phyloP scores from a whole-genome alignment of 2,797 vertebrate species.

The Melanotaenia nigrans region DNA sequence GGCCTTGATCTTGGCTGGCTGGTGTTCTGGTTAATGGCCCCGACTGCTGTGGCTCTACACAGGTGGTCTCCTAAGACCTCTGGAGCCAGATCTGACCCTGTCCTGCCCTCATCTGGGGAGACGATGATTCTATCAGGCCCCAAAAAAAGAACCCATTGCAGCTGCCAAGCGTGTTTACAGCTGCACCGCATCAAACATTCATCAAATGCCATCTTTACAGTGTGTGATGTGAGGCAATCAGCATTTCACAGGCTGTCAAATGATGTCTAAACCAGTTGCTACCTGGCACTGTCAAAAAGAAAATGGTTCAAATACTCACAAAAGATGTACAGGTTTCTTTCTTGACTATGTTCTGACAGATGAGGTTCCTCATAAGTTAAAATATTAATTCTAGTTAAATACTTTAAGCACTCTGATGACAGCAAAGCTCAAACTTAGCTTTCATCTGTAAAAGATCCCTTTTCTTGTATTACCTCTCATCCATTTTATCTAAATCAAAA shows the following conservation, averaged over 20 bases:
- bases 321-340: slow-evolving; percentile 77
- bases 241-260: slow-evolving; percentile 88
- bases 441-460: slow-evolving; percentile 83
- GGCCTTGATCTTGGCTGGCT: slow-evolving; percentile 71
- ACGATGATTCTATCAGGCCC: slow-evolving; percentile 70
- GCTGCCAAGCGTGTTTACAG: slow-evolving; percentile 87
- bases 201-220: slow-evolving; percentile 87
- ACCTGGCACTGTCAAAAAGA: slow-evolving; percentile 84
- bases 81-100: slow-evolving; percentile 76
- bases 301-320: slow-evolving; percentile 71
- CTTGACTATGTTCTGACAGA: slow-evolving; percentile 79
- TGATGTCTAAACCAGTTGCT: slow-evolving; percentile 82
- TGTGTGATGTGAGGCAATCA: slow-evolving; percentile 88
- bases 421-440: slow-evolving; percentile 81
- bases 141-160: slow-evolving; percentile 68
- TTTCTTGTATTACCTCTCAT: slow-evolving; percentile 60
- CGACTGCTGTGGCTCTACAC: slow-evolving; percentile 62
- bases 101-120: slow-evolving; percentile 75
- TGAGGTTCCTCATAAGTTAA: slow-evolving; percentile 78
- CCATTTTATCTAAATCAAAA: slow-evolving; percentile 74
- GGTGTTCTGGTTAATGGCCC: slow-evolving; percentile 76
- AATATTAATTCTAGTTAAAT: slow-evolving; percentile 87
- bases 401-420: slow-evolving; percentile 82
- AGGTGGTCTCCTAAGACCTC: slow-evolving; percentile 75
- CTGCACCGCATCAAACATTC: slow-evolving; percentile 86